Evolutionary conservation across 2,113 vertebrate species (phyloP), one percentile per base, ranked within the genome.

Genomic region (Platysteira castanea): DNA sequence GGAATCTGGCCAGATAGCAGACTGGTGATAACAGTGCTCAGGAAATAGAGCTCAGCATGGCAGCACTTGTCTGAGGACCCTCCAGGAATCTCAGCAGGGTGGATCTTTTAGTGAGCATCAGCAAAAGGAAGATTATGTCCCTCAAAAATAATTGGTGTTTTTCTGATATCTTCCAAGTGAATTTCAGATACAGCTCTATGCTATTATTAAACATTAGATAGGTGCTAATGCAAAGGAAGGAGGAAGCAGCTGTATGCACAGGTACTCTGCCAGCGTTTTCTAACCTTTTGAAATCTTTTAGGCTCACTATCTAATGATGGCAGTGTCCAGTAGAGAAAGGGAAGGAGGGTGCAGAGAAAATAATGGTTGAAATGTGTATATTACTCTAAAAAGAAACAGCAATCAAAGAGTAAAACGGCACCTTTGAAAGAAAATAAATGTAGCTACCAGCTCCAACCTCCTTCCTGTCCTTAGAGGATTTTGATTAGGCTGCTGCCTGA

Each of bases 71-170:
- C 37, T 44, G 21, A 52, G 44, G 9, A 68, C 13, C 56, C 77
- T 87, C 39, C 83, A 52, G 54, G 83, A 94, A 74, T 50, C 50
- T 74, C 63, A 74, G 67, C 39, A 64, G 54, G 63, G 85, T 3
- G 2, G 12, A 23, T 11, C 35, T 88, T 88, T 67, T 28, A 70
- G 61, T 13, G 30, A 91, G 3, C 20, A 39, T 84, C 44, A 84
- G 76, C 22, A 92, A 84, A 79, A 87, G 35, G 31, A 35, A 90
- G 44, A 77, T 86, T 50, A 81, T 63, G 42, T 63, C 50, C 63
- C 59, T 95, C 82, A 80, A 35, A 96, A 81, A 77, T 86, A 83
- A 93, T 61, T 77, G 22, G 19, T 85, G 18, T 60, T 94, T 93
- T 37, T 85, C 77, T 69, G 74, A 52, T 53, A 80, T 42, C 33